Percentiles rank a stretch among this genome's conserved stretches.
Evolutionary conservation across 2,797 vertebrate species (phyloP).

Genomic region (Pseudochirops cupreus): DNA sequence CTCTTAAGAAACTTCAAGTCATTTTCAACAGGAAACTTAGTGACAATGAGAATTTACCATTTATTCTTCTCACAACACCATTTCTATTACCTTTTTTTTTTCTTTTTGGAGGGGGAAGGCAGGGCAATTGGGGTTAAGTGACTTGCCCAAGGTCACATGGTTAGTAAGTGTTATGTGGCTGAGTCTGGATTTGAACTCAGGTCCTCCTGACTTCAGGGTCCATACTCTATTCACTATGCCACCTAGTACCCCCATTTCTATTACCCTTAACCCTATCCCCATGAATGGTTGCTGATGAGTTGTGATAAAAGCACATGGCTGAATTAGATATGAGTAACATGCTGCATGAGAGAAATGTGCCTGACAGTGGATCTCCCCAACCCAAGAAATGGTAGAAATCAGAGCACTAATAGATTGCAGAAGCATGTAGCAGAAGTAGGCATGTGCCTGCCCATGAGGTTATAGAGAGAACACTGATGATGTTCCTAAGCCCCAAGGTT

Average conservation of each 20-base stretch:
- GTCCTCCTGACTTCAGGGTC: no score
- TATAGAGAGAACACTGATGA: background rate
- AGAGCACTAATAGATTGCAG: background rate
- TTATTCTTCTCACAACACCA: background rate
- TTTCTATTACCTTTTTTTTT: no score
- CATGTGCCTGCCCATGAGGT: background rate
- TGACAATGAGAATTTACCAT: background rate
- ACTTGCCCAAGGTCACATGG: no score
- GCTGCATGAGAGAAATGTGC: background rate
- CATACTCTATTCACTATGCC: no score
- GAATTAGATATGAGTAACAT: background rate
- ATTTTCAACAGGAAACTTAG: background rate
- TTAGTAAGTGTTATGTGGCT: no score
- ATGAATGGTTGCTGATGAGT: background rate
- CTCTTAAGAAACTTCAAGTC: background rate
- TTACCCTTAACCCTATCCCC: background rate
- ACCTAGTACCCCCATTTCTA: background rate
- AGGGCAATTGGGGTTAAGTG: no score
- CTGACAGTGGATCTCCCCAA: background rate
- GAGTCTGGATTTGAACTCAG: no score
- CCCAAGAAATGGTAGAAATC: background rate
- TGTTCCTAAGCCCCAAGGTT: background rate
- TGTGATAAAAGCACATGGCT: background rate
- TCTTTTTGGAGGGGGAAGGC: no score
- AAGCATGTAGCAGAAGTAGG: background rate